A percentile compares a stretch with the other conserved stretches of the same genome.
phyloP scores from a whole-genome alignment of 2,797 vertebrate genomes.

The Lepilemur septentrionalis region DNA sequence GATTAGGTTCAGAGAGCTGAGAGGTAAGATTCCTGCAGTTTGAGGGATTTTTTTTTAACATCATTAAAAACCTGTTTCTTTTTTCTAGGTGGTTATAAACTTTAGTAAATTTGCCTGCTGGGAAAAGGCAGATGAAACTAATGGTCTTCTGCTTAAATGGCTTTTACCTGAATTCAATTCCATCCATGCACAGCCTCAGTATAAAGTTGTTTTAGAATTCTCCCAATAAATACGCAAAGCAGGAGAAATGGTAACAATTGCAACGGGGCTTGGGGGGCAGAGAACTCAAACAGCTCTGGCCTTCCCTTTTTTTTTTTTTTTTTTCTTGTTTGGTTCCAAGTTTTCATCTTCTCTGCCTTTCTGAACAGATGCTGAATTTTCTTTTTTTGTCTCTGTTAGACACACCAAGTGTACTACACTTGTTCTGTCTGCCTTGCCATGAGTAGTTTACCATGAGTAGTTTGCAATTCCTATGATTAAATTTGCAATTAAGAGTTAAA shows the following conservation, averaged over 20 bases:
- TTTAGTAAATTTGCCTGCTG: slow-evolving; percentile 46
- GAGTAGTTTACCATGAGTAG: not conserved
- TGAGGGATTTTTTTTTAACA: not conserved
- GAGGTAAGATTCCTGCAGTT: slow-evolving; percentile 16
- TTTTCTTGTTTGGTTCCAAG: not conserved
- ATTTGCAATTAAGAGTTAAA: slow-evolving; percentile 69
- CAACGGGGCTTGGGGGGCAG: fast-evolving
- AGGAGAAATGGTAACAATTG: not conserved
- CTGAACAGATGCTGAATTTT: not conserved
- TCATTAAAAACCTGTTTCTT: slow-evolving; percentile 42
- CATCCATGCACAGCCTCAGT: not conserved
- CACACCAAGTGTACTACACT: not conserved
- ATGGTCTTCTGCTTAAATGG: slow-evolving; percentile 16
- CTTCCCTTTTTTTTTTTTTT: not conserved
- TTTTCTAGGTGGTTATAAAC: slow-evolving; percentile 57
- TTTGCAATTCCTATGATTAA: slow-evolving; percentile 69
- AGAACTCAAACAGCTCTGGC: not conserved
- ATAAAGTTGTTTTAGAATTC: not conserved
- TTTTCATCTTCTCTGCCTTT: slow-evolving; percentile 23
- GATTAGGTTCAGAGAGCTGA: slow-evolving; percentile 17
- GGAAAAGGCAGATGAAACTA: slow-evolving; percentile 14
- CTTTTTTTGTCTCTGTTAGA: not conserved
- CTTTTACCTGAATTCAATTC: slow-evolving; percentile 39
- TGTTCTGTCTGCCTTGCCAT: not conserved
- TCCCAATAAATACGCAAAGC: not conserved